A percentile compares a stretch with the other conserved stretches of the same genome.
phyloP scores from a whole-genome alignment of 2,113 vertebrate genomes.

The Dasyprocta punctata region DNA sequence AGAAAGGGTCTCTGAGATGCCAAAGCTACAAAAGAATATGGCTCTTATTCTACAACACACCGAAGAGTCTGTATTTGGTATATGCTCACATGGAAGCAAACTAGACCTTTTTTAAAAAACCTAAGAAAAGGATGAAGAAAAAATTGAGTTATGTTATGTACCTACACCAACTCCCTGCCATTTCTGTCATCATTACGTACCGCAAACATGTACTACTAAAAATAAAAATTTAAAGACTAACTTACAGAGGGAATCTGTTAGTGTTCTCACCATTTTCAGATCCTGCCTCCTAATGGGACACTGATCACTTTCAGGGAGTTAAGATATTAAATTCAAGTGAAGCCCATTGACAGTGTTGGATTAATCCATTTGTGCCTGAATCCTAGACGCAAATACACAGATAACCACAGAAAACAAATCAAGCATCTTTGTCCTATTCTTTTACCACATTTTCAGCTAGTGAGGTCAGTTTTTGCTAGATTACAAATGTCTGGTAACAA shows the following conservation, averaged over 20 bases:
- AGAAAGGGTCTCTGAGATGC: neutral
- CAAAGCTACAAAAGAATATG: slow-evolving; percentile 22
- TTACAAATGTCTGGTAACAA: slow-evolving; percentile 33
- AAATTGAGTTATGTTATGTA: neutral
- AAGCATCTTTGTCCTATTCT: neutral
- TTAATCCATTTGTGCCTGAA: slow-evolving; percentile 11
- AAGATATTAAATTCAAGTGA: slow-evolving; percentile 39
- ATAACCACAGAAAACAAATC: neutral
- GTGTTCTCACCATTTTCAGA: neutral
- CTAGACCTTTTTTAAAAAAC: neutral
- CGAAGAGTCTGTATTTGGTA: slow-evolving; percentile 14
- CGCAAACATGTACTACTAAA: neutral
- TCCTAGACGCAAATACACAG: slow-evolving; percentile 9
- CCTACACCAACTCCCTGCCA: neutral
- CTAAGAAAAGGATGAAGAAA: neutral
- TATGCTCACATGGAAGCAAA: neutral
- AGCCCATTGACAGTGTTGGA: neutral
- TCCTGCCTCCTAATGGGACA: neutral
- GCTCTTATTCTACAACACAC: neutral
- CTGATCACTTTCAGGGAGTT: slow-evolving; percentile 43
- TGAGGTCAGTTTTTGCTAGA: slow-evolving; percentile 31
- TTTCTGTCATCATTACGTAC: neutral
- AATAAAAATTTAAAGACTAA: neutral
- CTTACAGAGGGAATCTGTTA: neutral
- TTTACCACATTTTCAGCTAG: slow-evolving; percentile 42